These are phyloP conservation scores for Heteropelma amictum DNA, from an alignment of 2,888 invertebrate species.

Conservation along the genomic window DNA sequence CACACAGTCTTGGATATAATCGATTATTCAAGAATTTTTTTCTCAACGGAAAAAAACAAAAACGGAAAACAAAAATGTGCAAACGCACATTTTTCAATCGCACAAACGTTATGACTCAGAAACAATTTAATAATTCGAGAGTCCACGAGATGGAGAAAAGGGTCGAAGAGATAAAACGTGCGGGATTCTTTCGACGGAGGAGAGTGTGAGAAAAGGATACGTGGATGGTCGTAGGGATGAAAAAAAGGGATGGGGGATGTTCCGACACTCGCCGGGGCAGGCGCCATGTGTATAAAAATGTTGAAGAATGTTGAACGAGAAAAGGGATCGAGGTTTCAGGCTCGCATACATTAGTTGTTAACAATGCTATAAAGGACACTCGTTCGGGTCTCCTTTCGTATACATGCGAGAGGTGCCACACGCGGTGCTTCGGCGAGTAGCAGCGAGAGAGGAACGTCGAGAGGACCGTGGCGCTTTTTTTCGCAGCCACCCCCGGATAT, in stretches of 20 bases:
- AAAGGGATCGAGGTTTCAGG: conserved; percentile 67
- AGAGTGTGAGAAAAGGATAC: conserved; percentile 48
- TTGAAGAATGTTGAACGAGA: conserved; percentile 76
- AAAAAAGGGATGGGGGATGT: too few relatives aligned
- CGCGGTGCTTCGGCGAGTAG: conserved; percentile 26
- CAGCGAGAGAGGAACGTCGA: conserved; percentile 12
- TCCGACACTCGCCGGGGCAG: conserved; percentile 64
- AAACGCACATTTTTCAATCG: not conserved
- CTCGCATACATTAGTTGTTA: conserved; percentile 78
- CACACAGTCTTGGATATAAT: conserved; percentile 7
- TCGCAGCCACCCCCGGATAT: conserved; percentile 37
- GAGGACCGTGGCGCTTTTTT: conserved; percentile 43
- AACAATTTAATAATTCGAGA: conserved; percentile 42
- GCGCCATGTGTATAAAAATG: conserved; percentile 77
- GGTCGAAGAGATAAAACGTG: conserved; percentile 52
- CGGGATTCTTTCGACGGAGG: conserved; percentile 44
- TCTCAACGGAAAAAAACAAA: not conserved
- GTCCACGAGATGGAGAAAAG: conserved; percentile 53
- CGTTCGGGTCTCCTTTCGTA: conserved; percentile 62
- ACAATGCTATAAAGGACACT: conserved; percentile 78
- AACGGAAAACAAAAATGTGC: too few relatives aligned
- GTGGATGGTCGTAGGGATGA: not conserved
- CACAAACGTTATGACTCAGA: not conserved
- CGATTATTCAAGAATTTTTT: conserved; percentile 17
- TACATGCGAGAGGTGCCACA: conserved; percentile 40